Base-by-base conservation (phyloP, 2,888 invertebrate species). In the Abrostola triplasia region DNA sequence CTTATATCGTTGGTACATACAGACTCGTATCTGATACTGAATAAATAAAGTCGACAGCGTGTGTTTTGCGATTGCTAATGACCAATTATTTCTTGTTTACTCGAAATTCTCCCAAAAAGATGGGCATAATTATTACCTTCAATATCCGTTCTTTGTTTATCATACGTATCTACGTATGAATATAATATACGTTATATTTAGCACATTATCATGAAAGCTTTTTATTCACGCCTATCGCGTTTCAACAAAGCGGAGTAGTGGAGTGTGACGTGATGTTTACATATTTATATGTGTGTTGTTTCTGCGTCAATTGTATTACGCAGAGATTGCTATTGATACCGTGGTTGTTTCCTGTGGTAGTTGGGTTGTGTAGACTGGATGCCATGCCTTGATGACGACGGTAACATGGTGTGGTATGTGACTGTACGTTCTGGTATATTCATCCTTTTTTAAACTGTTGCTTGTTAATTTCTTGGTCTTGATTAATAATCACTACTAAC, bases 221-320 rank as follows among this genome's bases (percentile, higher is more conserved):
- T 75, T 63, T 65, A 72, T 73, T 76, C 79, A 80, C 72, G 79
- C 79, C 51, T 73, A 52, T 64, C 58, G 70, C 54, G 61, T 75
- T 67, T 11, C 64, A 53, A 78, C 79, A 77, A 80, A 76, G 72
- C 55, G 64, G 73, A 58, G 63, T 55, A 73, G 55, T 76, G 83
- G 83, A 84, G 81, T 74, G 81, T 81, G 67, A 57, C 58, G 42
- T 53, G 35, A 50, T 40, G 58, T 50, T 42, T 53, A 50, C 35
- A 62, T 63, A 50, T 62, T 50, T 48, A 64, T 54, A 13, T 59
- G 44, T 53, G 56, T 48, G 11, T 1, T 64, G 56, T 54, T 50
- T 36, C 9, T 37, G 57, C 11, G 50, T 24, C 52, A 35, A 41
- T 63, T 68, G 60, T 67, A 59, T 60, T 37, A 42, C 7, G 24